phyloP scores from a whole-genome alignment of 2,113 vertebrate genomes.

The Tupaia tana region DNA sequence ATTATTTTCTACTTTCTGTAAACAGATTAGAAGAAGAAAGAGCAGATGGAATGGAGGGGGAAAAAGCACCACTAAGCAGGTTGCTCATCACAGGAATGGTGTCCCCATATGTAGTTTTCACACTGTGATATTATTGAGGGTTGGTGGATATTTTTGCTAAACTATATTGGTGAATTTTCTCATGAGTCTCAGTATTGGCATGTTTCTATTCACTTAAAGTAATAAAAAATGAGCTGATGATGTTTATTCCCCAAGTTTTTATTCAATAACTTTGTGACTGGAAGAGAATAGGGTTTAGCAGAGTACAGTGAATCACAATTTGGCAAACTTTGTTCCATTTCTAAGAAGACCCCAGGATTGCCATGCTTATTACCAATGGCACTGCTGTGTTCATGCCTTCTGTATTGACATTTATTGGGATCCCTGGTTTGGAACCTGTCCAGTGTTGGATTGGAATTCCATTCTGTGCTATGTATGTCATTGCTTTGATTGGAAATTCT shows the following conservation, averaged over 20 bases:
- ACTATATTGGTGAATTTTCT: not conserved
- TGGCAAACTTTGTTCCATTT: not conserved
- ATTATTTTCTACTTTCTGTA: not conserved
- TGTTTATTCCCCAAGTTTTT: not conserved
- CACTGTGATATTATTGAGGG: not conserved
- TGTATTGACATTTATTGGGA: not conserved
- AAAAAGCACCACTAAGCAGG: not conserved
- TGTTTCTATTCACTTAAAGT: not conserved
- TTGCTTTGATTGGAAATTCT: slow-evolving; percentile 11
- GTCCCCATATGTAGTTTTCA: not conserved
- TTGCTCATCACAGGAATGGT: not conserved
- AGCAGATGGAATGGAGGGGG: not conserved
- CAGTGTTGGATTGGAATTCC: slow-evolving; percentile 43
- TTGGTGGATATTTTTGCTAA: not conserved
- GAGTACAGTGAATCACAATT: not conserved
- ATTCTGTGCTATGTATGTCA: not conserved
- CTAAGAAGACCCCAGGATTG: not conserved
- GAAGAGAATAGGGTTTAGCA: not conserved
- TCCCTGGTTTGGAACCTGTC: not conserved
- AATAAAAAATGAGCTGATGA: not conserved
- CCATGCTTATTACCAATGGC: not conserved
- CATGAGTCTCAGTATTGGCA: not conserved
- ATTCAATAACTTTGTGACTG: not conserved
- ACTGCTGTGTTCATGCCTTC: not conserved
- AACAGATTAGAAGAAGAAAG: not conserved